Percentiles rank a stretch among this genome's conserved stretches.
These are phyloP conservation scores for Aricia agestis DNA, from an alignment of 1,140 invertebrate genomes.

Conservation along the genomic window DNA sequence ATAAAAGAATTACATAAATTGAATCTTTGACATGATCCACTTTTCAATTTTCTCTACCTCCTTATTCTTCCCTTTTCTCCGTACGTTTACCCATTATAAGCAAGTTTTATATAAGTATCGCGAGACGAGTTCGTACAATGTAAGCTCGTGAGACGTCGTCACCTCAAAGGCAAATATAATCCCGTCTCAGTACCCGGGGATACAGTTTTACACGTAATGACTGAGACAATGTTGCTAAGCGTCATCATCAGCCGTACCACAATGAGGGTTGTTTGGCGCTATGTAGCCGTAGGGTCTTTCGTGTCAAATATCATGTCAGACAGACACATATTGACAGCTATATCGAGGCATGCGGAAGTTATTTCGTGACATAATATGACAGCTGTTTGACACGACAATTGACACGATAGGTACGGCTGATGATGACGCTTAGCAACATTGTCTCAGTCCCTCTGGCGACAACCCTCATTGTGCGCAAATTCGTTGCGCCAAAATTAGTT, in stretches of 20 bases:
- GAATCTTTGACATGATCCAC: neutral
- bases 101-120: neutral
- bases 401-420: no score
- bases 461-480: no score
- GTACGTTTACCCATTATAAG: neutral
- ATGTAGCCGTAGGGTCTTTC: no score
- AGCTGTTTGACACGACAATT: no score
- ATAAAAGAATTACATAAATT: no score
- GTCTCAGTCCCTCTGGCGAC: no score
- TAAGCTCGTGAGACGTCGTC: neutral
- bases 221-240: neutral
- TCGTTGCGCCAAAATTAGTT: no score
- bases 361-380: no score
- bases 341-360: no score
- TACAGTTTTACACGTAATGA: neutral
- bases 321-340: no score
- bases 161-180: conserved; percentile 1
- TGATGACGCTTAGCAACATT: neutral
- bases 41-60: neutral
- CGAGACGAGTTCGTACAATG: neutral
- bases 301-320: no score
- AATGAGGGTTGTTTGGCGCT: no score
- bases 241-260: neutral
- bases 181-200: neutral
- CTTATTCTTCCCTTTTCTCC: neutral